Conservation (phyloP, 2,888 invertebrate genomes). For the Apotomis turbidana region DNA sequence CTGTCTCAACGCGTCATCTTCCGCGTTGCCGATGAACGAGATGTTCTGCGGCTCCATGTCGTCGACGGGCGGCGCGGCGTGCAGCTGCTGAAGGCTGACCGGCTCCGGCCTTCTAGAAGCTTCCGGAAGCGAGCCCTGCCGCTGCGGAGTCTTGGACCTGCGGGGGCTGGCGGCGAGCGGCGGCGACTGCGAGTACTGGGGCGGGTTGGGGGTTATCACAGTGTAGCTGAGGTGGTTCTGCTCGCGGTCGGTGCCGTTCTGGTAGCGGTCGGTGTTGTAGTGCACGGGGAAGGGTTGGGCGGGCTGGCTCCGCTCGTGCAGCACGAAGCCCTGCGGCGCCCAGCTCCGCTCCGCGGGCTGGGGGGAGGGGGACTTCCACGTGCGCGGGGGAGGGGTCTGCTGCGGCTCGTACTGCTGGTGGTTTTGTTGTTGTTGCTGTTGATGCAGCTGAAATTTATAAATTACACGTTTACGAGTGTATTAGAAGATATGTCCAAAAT, state of each 20-base stretch:
- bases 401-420: constrained; percentile 49
- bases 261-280: constrained; percentile 82
- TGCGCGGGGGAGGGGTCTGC: constrained; percentile 60
- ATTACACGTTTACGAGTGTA: too few species aligned
- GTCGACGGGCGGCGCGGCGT: constrained; percentile 87
- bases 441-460: constrained; percentile 62
- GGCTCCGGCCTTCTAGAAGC: constrained; percentile 61
- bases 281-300: constrained; percentile 70
- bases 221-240: constrained; percentile 70
- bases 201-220: constrained; percentile 79
- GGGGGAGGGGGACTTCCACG: constrained; percentile 72
- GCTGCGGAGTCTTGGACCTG: constrained; percentile 81
- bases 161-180: constrained; percentile 86
- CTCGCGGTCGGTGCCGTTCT: constrained; percentile 85
- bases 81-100: constrained; percentile 81
- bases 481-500: background rate
- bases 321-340: constrained; percentile 85
- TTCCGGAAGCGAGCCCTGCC: constrained; percentile 81
- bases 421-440: constrained; percentile 51
- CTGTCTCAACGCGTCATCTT: constrained; percentile 83
- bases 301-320: constrained; percentile 83
- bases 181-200: constrained; percentile 81
- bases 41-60: constrained; percentile 97
- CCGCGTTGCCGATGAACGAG: constrained; percentile 92
- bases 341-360: constrained; percentile 69